phyloP scores from a whole-genome alignment of 2,888 invertebrate species.

The Carcina quercana region DNA sequence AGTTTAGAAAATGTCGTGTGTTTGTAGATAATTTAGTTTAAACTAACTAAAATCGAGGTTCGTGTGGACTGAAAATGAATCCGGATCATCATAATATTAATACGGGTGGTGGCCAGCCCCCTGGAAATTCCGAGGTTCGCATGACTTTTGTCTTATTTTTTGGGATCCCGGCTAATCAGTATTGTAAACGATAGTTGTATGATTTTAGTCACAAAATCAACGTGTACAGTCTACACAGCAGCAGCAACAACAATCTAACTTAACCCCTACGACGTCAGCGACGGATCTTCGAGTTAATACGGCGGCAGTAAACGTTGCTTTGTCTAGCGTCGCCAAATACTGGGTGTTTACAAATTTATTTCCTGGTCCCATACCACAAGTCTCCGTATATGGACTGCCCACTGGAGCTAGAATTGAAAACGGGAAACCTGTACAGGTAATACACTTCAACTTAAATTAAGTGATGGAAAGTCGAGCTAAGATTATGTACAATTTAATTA shows the following conservation, averaged over 20 bases:
- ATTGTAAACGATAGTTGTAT: constrained; percentile 30
- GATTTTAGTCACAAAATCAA: constrained; percentile 25
- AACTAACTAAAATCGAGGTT: constrained; percentile 29
- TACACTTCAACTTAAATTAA: too few relatives aligned
- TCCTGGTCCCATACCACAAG: constrained; percentile 84
- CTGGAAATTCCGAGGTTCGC: constrained; percentile 72
- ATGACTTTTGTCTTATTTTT: constrained; percentile 31
- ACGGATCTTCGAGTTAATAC: constrained; percentile 78
- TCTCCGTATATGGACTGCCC: constrained; percentile 80
- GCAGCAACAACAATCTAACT: constrained; percentile 45
- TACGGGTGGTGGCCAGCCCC: constrained; percentile 75
- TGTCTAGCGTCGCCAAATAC: constrained; percentile 86
- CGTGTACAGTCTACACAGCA: constrained; percentile 49
- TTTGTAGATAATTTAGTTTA: constrained; percentile 48
- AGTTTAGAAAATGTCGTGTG: constrained; percentile 61
- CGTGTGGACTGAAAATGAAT: constrained; percentile 60
- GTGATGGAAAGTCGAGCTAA: too few relatives aligned
- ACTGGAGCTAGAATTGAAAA: constrained; percentile 75
- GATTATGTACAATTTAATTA: too few relatives aligned
- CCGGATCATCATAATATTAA: constrained; percentile 71
- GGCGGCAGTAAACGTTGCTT: constrained; percentile 79
- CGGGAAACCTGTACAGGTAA: constrained; percentile 77
- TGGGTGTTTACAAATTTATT: constrained; percentile 89
- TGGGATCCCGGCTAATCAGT: constrained; percentile 23
- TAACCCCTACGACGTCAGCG: constrained; percentile 72